Evolutionary conservation across 2,797 vertebrate genomes (phyloP), one percentile per base, ranked within the genome.

Genomic region (Dromococcyx pavoninus): DNA sequence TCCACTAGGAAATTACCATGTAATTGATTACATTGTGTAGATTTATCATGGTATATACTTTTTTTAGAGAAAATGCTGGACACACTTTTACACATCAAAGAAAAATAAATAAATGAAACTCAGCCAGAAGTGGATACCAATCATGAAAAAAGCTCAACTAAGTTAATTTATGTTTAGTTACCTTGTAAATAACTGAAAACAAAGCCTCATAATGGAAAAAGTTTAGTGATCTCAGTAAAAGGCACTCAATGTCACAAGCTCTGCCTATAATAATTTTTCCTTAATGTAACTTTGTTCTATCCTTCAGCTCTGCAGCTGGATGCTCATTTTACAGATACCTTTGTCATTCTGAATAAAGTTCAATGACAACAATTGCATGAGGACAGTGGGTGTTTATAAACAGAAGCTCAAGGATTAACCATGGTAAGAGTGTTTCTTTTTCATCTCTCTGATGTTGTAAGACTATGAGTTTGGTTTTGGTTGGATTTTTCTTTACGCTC

Each of bases 291-390:
- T 77, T 6, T 72, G 39, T 79, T 37, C 22, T 86, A 44, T 80
- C 43, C 32, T 88, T 77, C 85, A 92, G 17, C 6, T 88, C 35
- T 89, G 37, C 66, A 84, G 17, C 33, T 73, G 51, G 28, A 88
- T 33, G 23, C 61, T 93, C n/a, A 43, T 74, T 77, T 93, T 66
- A 91, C 50, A 78, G 66, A 44, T 83, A 78, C 44, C 23, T 82
- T 53, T 93, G 73, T 87, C 70, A 75, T 93, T 95, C 62, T 82
- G 54, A 88, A 88, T 81, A 79, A 89, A 93, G 44, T 86, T 94
- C 67, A 77, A 69, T 72, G 60, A 62, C 79, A 93, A 61, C 39
- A 70, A 65, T 93, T 90, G 87, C 75, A 51, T 86, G 51, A 88
- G 32, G 87, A 65, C 19, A 48, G 57, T 66, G 41, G 10, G 10